Percentiles rank a stretch among this genome's conserved stretches.
Evolutionary conservation across 2,797 vertebrate species (phyloP).

Genomic region (Carcharodon carcharias): DNA sequence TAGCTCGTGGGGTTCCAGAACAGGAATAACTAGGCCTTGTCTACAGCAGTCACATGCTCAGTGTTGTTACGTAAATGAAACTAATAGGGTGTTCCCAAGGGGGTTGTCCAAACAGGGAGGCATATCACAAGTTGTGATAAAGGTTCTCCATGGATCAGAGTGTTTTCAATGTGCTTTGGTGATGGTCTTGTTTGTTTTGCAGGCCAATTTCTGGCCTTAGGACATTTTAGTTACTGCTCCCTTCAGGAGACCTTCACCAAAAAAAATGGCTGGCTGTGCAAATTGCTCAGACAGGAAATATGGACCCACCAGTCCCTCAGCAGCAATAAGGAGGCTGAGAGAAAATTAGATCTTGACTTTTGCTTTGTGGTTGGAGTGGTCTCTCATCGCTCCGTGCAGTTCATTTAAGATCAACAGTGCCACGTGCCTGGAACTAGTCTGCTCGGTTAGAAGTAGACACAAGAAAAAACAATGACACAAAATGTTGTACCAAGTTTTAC

Average conservation of each 20-base stretch:
- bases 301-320: background rate
- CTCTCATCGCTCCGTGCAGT: background rate
- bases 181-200: background rate
- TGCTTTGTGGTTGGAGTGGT: background rate
- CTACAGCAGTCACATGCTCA: background rate
- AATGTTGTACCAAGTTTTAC: background rate
- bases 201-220: background rate
- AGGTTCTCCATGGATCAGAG: background rate
- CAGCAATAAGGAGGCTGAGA: background rate
- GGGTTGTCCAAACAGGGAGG: background rate
- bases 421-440: background rate
- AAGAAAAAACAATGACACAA: background rate
- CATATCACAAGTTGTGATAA: background rate
- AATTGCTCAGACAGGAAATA: background rate
- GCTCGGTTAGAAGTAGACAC: background rate
- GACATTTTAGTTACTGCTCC: too few relatives aligned
- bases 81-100: background rate
- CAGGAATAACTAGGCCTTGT: background rate
- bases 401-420: background rate
- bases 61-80: background rate
- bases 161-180: background rate
- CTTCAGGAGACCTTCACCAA: background rate
- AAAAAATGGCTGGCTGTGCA: too few relatives aligned
- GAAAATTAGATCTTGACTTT: background rate
- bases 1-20: background rate